These are phyloP conservation scores for Caenorhabditis sp. DNA, from an alignment of 2,888 invertebrate species.

Conservation along the genomic window DNA sequence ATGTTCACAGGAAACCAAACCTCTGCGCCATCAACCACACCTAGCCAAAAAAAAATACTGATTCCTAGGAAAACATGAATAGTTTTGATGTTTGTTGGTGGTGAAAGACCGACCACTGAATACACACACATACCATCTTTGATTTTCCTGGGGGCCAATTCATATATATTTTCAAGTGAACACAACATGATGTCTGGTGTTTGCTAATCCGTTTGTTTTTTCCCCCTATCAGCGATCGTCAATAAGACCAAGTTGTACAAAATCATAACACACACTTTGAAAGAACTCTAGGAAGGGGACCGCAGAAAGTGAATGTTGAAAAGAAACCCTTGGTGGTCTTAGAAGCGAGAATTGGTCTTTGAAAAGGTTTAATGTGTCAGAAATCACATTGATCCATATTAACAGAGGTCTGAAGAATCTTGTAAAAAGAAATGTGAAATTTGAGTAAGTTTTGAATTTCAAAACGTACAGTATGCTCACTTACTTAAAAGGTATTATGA, in stretches of 20 bases:
- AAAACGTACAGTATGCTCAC: too few species aligned
- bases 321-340: too few species aligned
- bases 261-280: constrained; percentile 9
- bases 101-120: background rate
- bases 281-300: background rate
- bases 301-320: background rate
- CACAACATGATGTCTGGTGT: constrained; percentile 43
- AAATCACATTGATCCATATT: too few species aligned
- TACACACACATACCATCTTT: constrained; percentile 20
- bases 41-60: background rate
- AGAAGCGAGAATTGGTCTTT: too few species aligned
- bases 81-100: constrained; percentile 4
- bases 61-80: background rate
- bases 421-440: too few species aligned
- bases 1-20: background rate
- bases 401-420: too few species aligned
- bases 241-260: constrained; percentile 16
- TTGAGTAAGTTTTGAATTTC: too few species aligned
- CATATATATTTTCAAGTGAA: constrained; percentile 14
- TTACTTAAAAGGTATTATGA: too few species aligned
- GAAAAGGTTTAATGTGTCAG: too few species aligned
- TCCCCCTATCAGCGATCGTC: constrained; percentile 19
- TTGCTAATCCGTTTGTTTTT: constrained; percentile 44
- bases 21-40: too few species aligned
- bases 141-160: background rate